Percentiles rank a stretch among this genome's conserved stretches.
Conservation (phyloP, 2,113 vertebrate genomes). For the Thoracochromis brauschi region DNA sequence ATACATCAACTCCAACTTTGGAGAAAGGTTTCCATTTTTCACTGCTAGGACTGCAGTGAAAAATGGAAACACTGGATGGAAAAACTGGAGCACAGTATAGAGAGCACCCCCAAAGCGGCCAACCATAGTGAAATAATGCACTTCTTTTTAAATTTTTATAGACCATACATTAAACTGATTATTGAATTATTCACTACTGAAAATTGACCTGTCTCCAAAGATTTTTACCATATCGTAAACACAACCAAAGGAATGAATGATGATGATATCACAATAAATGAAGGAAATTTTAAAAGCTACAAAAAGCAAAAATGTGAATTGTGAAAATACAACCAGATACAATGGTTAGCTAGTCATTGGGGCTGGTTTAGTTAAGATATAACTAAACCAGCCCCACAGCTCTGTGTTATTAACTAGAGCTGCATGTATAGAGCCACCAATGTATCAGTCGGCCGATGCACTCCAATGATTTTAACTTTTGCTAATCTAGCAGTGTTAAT, state of each 20-base stretch:
- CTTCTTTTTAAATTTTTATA: background rate
- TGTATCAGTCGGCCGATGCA: background rate
- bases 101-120: background rate
- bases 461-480: background rate
- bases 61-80: background rate
- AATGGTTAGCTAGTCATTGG: background rate
- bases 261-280: background rate
- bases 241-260: background rate
- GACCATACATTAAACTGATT: background rate
- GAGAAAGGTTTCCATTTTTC: background rate
- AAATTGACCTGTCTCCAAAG: background rate
- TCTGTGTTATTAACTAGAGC: background rate
- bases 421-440: background rate
- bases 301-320: background rate
- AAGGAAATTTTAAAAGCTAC: background rate
- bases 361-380: background rate
- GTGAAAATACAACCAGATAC: background rate
- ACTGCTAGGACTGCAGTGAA: background rate
- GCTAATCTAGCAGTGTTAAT: background rate
- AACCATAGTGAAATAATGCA: background rate
- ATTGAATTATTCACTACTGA: background rate
- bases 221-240: background rate
- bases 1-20: background rate
- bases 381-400: background rate
- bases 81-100: background rate